Evolutionary conservation across 2,113 vertebrate genomes (phyloP), one percentile per base, ranked within the genome.

Genomic region (Pyrgilauda ruficollis): DNA sequence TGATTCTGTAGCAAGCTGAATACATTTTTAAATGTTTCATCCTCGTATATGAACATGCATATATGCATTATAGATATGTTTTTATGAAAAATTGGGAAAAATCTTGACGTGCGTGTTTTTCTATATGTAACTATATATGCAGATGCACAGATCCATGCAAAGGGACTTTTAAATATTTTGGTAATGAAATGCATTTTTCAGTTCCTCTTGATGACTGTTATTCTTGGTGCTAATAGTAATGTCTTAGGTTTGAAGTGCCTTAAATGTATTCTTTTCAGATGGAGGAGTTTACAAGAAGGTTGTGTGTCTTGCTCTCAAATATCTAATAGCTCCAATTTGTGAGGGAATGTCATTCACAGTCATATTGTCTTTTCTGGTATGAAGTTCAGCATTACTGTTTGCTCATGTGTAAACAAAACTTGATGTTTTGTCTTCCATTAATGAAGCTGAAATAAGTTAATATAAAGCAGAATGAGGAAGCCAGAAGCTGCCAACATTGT

Each of bases 371-470:
- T 89, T 91, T 76, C 74, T 87, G 49, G 9, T 72, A 47, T 76
- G 24, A 85, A 53, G 28, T 44, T 94, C 49, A 75, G 6, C 28
- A 39, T 82, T 89, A 64, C 26, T 91, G 13, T 63, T 91, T 78
- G 56, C 49, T 56, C 31, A 61, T 62, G 31, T 62, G 49, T 84
- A 95, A 94, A 91, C 35, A 90, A 88, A 70, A 15, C 49, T 78
- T 90, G 49, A 80, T 37, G 19, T 78, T 87, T 87, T 87, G 52
- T 79, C 21, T 84, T 72, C 43, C 53, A 79, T 89, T 89, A 92
- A 94, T 69, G 46, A 76, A 59, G n/a, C 5, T 76, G 49, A 94
- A 97, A 61, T 12, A 14, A 79, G 41, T 79, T 95, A 81, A 82
- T 75, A 63, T 44, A 79, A 49, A 68, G 10, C 24, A 67, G 80